Evolutionary conservation across 2,797 vertebrate genomes (phyloP).

Genomic region (Bradypodion pumilum): DNA sequence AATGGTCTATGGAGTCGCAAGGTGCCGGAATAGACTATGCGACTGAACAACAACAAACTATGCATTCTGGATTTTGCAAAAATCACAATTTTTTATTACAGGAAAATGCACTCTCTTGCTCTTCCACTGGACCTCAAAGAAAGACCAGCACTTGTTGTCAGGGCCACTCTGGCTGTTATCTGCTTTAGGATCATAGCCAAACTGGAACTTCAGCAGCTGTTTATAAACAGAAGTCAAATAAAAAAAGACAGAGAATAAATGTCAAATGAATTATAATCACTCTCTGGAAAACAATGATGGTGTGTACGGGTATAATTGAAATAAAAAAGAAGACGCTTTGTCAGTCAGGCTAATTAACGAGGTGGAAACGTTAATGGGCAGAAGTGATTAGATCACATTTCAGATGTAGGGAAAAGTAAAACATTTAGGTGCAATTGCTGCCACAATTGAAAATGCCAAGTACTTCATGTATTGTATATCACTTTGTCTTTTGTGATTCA

Average conservation of each 20-base stretch:
- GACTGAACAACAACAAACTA: too few species aligned
- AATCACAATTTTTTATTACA: background rate
- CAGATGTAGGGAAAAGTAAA: background rate
- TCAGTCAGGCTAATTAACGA: background rate
- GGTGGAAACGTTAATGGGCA: background rate
- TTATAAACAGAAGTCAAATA: background rate
- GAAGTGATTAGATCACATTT: background rate
- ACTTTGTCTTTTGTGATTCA: slow-evolving; percentile 53
- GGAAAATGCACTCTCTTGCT: background rate
- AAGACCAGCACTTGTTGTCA: background rate
- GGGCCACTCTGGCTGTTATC: background rate
- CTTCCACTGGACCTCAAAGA: background rate
- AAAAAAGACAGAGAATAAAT: background rate
- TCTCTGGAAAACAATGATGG: background rate
- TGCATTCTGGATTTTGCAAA: too few species aligned
- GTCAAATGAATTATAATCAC: background rate
- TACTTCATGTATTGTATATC: slow-evolving; percentile 9
- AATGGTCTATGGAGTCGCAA: too few species aligned
- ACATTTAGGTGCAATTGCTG: background rate
- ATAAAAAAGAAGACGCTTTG: background rate
- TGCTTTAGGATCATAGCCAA: background rate
- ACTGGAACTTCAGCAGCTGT: background rate
- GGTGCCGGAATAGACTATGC: too few species aligned
- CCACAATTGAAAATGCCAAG: background rate
- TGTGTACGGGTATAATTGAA: too few species aligned